phyloP scores from a whole-genome alignment of 2,113 vertebrate species.

The Dinomys branickii region DNA sequence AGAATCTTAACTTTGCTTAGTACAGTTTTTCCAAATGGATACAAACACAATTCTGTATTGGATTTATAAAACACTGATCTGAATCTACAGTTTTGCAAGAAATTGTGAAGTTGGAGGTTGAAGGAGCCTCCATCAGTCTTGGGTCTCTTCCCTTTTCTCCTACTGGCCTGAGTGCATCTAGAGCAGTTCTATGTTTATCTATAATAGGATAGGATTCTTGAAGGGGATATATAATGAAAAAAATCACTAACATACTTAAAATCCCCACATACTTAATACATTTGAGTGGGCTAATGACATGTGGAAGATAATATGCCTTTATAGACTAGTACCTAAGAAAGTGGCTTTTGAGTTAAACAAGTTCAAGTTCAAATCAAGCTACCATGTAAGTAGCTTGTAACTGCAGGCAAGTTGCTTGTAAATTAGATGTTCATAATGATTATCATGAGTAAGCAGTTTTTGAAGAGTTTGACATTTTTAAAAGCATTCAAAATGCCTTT shows the following conservation, averaged over 20 bases:
- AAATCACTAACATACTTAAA: too few relatives aligned
- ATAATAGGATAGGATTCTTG: background rate
- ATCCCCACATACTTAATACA: background rate
- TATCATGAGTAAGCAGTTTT: background rate
- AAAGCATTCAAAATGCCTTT: background rate
- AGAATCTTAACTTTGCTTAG: background rate
- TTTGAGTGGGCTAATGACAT: background rate
- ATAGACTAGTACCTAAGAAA: background rate
- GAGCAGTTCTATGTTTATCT: background rate
- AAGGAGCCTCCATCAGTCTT: background rate
- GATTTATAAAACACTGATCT: background rate
- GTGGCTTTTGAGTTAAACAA: background rate
- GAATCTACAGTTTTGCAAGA: background rate
- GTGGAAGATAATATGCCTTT: background rate
- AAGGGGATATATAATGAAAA: background rate
- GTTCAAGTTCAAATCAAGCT: background rate
- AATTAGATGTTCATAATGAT: background rate
- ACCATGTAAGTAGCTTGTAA: background rate
- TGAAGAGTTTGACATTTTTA: background rate
- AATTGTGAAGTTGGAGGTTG: background rate
- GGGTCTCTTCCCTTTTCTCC: background rate
- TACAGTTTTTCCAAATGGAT: background rate
- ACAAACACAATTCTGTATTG: background rate
- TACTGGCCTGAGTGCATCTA: background rate
- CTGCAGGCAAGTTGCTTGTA: background rate